Base-by-base conservation (phyloP, 2,113 vertebrate genomes). In the Corydoras sp. region DNA sequence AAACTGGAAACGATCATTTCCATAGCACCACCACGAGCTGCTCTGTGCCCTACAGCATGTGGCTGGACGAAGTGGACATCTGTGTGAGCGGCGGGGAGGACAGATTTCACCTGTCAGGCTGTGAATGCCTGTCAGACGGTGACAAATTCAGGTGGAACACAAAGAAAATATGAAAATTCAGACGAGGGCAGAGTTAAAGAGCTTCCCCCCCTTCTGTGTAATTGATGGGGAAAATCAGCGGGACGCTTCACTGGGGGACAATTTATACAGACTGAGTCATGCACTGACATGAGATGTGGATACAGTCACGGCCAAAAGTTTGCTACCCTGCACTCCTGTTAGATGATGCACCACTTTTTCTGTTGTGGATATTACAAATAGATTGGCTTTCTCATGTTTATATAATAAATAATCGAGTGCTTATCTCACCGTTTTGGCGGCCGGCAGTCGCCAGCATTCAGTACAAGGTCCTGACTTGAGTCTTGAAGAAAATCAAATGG, bases 201-300 rank as follows among this genome's bases (percentile, higher is more conserved):
- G 64, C 30, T 64, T 18, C 51, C 12, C 65, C 65, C 51, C 43
- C 62, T 18, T 64, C 35, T 50, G 35, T 9, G n/a, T 24, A 43
- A 64, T 9, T 55, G 13, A 55, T 56, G 54, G 51, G 58, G 3
- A 32, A 58, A 58, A 65, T 72, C 68, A 61, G 48, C 53, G n/a
- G 12, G 13, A 51, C 68, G 30, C 29, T 53, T 69, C 24, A 14
- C 5, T 3, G 13, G 15, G 50, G 9, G 12, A 63, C 12, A 43
- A 43, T 18, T 63, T 54, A 63, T 31, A 55, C 30, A 62, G 3
- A 18, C 8, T 3, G 61, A 43, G 32, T n/a, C 61, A 18, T 30
- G 13, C 48, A 35, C 13, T 10, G n/a, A 59, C 3, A 50, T 14
- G 14, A 18, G 13, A 43, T 43, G 31, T 58, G 6, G 24, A 58